Evolutionary conservation across 1,140 invertebrate genomes (phyloP), one percentile per base, ranked within the genome.

Genomic region (Temnothorax nylanderi): DNA sequence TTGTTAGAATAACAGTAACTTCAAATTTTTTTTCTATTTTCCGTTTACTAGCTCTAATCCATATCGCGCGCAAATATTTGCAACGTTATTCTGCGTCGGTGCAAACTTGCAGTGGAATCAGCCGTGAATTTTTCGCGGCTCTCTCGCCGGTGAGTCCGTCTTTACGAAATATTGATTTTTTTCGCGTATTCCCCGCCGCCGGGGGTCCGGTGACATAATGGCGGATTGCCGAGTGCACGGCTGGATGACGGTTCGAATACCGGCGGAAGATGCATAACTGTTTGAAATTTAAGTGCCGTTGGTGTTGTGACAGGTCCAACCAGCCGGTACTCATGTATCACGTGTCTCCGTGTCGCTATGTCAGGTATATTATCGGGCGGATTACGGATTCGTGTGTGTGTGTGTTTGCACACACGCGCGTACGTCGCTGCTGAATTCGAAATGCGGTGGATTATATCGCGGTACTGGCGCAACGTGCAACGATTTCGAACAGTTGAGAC

Each of bases 261-360:
- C 86, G 37, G 26, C 11, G 54, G 67, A 85, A 90, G 91, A 92
- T 92, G 80, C 90, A 92, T 89, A 92, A 90, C 87, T 85, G 87
- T 91, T 91, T 82, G 91, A 90, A 91, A 92, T 92, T 91, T 91
- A 92, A 86, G 69, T 87, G 90, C 85, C 85, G 60, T 18, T 87
- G 65, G 49, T 92, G 91, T 92, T 92, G 87, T 92, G 92, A 92
- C 92, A 91, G 82, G 44, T 10, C 60, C 65, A 89, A 88, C 87
- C 85, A 86, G 56, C 54, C 80, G 80, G 41, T 62, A 75, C 87
- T 88, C 90, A 81, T 92, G 88, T 90, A 92, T 92, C 90, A 88
- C 82, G 13, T 34, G 80, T 88, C 88, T 89, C 60, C 62, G 44
- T 62, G 80, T 26, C 56, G 44, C 32, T 56, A 21, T 72, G 89